These are phyloP conservation scores for Scytalopus superciliaris DNA, from an alignment of 2,113 vertebrate genomes.

Conservation along the genomic window DNA sequence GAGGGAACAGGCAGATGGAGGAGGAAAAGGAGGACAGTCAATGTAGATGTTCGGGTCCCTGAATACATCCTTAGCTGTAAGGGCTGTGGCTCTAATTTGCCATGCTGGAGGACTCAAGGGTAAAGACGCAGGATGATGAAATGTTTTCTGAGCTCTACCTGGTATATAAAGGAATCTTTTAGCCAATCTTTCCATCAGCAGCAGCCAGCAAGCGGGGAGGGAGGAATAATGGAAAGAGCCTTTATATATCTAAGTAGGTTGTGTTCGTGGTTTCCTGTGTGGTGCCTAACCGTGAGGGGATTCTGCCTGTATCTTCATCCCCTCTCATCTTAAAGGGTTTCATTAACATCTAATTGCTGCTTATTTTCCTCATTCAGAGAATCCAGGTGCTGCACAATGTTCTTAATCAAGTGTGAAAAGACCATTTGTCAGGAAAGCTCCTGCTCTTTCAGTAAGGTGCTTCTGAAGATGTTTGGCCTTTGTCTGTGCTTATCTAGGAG, in stretches of 20 bases:
- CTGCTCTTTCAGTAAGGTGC: background rate
- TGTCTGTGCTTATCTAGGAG: background rate
- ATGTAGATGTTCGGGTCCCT: background rate
- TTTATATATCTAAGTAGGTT: background rate
- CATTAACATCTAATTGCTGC: slow-evolving; percentile 15
- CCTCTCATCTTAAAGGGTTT: background rate
- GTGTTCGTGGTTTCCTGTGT: background rate
- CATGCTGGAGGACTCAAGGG: background rate
- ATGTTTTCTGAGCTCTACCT: background rate
- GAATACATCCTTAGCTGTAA: background rate
- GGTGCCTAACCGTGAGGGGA: background rate
- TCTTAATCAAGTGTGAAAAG: background rate
- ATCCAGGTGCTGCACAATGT: slow-evolving; percentile 3
- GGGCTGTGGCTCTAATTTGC: background rate
- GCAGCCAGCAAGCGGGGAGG: background rate
- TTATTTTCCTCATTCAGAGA: slow-evolving; percentile 32
- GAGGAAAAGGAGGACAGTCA: background rate
- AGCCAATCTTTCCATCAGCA: background rate
- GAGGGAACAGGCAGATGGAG: background rate
- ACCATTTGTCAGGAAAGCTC: background rate
- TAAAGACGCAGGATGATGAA: background rate
- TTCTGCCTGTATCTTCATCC: background rate
- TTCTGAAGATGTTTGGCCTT: background rate
- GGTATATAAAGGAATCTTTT: background rate
- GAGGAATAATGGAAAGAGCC: background rate